A percentile compares a stretch with the other conserved stretches of the same genome.
phyloP scores from a whole-genome alignment of 2,888 invertebrate genomes.

The Phengaris arion region DNA sequence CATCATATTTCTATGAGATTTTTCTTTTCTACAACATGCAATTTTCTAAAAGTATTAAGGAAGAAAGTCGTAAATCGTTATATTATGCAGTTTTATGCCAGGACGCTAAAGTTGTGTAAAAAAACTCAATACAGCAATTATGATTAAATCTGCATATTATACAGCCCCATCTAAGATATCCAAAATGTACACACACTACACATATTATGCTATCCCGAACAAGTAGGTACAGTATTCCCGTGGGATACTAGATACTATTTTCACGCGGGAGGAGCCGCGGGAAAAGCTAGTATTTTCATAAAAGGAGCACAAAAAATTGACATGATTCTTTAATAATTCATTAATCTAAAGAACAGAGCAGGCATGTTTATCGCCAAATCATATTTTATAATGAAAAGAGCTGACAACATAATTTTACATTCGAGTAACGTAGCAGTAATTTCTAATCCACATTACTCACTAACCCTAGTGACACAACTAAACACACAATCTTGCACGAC shows the following conservation, averaged over 20 bases:
- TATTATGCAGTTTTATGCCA: no score
- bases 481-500: conserved; percentile 1
- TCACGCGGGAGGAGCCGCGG: no score
- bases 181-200: neutral
- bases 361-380: neutral
- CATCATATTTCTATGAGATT: conserved; percentile 8
- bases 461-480: neutral
- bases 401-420: conserved; percentile 11
- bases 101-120: no score
- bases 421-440: neutral
- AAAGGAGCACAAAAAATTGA: neutral
- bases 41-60: neutral
- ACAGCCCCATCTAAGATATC: neutral
- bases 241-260: no score
- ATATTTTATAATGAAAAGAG: neutral
- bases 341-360: neutral
- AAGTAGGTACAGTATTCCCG: neutral
- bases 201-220: neutral
- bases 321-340: neutral
- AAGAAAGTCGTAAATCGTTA: neutral
- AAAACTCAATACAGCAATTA: neutral
- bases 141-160: neutral
- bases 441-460: conserved; percentile 4
- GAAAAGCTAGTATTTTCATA: neutral
- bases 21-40: neutral